Conservation (phyloP, 2,113 vertebrate genomes). For the Candoia aspera region DNA sequence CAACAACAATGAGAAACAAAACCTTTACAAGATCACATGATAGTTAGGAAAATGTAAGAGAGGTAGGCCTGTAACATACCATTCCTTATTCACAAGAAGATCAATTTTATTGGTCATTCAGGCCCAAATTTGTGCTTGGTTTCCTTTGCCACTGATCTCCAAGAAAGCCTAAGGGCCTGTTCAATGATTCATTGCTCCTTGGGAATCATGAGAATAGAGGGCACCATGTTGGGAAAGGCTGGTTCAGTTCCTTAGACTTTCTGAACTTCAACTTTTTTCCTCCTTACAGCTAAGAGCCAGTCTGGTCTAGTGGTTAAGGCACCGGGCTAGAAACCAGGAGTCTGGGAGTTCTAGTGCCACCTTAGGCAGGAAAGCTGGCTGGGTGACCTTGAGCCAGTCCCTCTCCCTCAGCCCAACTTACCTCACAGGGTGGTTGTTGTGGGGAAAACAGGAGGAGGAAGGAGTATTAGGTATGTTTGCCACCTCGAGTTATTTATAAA, state of each 20-base stretch:
- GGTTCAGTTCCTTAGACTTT: background rate
- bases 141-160: background rate
- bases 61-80: background rate
- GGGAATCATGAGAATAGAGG: background rate
- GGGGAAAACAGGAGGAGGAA: too few species aligned
- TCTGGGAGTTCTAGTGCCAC: too few species aligned
- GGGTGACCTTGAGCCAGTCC: too few species aligned
- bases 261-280: too few species aligned
- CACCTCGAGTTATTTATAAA: too few species aligned
- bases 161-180: background rate
- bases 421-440: too few species aligned
- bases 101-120: background rate
- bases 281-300: background rate
- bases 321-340: too few species aligned
- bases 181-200: background rate
- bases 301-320: too few species aligned
- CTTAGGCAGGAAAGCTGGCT: too few species aligned
- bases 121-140: background rate
- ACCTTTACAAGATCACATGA: background rate
- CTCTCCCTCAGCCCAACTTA: too few species aligned
- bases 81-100: background rate
- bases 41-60: background rate
- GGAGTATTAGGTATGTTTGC: too few species aligned
- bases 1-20: background rate
- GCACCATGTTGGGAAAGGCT: background rate